Evolutionary conservation across 2,888 invertebrate genomes (phyloP).

Genomic region (Mythimna loreyi): DNA sequence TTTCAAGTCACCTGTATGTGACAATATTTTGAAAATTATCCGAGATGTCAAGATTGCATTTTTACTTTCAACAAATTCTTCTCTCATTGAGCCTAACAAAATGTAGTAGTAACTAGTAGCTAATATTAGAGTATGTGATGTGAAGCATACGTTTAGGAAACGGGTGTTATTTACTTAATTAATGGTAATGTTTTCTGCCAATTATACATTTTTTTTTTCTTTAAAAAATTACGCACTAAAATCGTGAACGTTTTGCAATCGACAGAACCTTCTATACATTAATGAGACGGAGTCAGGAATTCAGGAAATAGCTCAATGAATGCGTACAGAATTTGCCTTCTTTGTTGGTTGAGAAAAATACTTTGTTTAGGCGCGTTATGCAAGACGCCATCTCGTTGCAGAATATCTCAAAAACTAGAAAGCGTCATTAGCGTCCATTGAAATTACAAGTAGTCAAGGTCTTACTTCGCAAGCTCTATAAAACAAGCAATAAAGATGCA

Average conservation of each 20-base stretch:
- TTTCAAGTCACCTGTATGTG: too few species aligned
- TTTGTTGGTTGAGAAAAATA: constrained; percentile 17
- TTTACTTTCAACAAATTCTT: too few species aligned
- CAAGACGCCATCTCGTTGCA: constrained; percentile 47
- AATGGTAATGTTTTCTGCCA: neutral
- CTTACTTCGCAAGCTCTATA: constrained; percentile 61
- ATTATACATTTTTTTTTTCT: neutral
- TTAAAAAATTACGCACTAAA: neutral
- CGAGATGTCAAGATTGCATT: neutral
- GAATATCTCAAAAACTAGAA: constrained; percentile 56
- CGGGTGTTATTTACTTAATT: constrained; percentile 7
- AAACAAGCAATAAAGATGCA: constrained; percentile 63
- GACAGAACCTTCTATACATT: neutral
- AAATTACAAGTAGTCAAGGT: constrained; percentile 66
- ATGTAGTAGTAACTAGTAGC: neutral
- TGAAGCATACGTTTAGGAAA: constrained; percentile 1
- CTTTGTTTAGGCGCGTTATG: constrained; percentile 14
- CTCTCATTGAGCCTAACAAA: neutral
- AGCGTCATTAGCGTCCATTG: constrained; percentile 60
- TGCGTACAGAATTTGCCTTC: neutral
- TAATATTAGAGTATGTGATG: neutral
- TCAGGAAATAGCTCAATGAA: neutral
- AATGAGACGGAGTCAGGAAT: neutral
- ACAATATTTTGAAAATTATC: neutral
- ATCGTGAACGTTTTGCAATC: constrained; percentile 13